Conservation (phyloP, 2,797 vertebrate genomes). For the Buphagus erythrorhynchus region DNA sequence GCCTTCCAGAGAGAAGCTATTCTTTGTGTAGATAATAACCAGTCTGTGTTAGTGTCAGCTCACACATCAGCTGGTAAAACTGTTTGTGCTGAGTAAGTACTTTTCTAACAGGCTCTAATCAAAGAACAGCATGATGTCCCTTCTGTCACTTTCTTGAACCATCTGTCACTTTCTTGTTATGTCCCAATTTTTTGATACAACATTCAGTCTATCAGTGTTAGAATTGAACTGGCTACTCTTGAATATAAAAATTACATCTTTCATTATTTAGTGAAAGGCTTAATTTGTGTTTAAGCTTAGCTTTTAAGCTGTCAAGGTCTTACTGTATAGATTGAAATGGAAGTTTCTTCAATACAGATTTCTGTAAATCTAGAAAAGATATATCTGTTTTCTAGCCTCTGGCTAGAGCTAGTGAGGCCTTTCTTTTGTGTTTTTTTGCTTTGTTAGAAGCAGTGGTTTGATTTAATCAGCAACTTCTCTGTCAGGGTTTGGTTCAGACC, state of each 20-base stretch:
- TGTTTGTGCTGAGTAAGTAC: slow-evolving; percentile 96
- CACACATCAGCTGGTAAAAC: slow-evolving; percentile 99
- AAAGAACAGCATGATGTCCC: not conserved
- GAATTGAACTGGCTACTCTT: not conserved
- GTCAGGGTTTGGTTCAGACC: not conserved
- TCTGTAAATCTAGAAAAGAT: not conserved
- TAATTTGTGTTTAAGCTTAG: not conserved
- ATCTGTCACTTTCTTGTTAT: not conserved
- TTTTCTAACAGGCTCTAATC: not conserved
- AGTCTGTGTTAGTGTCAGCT: slow-evolving; percentile 96
- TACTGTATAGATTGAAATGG: not conserved
- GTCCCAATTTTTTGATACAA: not conserved
- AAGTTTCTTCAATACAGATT: not conserved
- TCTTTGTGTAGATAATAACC: slow-evolving; percentile 95
- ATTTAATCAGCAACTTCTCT: not conserved
- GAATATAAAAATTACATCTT: not conserved
- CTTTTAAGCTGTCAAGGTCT: not conserved
- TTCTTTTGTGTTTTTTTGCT: not conserved
- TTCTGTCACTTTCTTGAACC: not conserved
- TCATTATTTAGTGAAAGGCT: not conserved
- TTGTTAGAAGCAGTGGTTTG: not conserved
- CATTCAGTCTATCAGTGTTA: not conserved
- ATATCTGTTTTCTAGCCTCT: not conserved
- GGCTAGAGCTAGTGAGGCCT: not conserved
- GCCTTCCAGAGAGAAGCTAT: slow-evolving; percentile 97